Conservation (phyloP, 2,888 invertebrate species). For the Tipula lateralis region DNA sequence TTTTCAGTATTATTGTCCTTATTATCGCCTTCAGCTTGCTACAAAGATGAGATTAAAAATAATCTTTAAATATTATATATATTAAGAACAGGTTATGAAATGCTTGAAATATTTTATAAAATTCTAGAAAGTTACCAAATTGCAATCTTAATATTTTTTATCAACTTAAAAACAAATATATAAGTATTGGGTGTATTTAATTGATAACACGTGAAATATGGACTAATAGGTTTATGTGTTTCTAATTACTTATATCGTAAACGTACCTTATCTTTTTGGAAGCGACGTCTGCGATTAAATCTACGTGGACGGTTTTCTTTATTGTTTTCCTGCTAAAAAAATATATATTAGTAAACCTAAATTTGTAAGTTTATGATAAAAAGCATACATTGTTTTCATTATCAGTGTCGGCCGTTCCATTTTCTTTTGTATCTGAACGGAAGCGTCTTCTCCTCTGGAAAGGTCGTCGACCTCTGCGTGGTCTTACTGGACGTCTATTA, state of each 20-base stretch:
- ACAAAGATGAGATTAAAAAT: not conserved
- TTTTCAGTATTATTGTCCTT: not conserved
- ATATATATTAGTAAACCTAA: too few species aligned
- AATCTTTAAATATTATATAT: too few species aligned
- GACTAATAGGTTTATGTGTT: not conserved
- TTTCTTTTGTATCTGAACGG: slow-evolving; percentile 36
- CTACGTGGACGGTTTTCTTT: slow-evolving; percentile 41
- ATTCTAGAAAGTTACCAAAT: too few species aligned
- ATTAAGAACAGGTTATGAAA: not conserved
- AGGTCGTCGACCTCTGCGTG: slow-evolving; percentile 40
- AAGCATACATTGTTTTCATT: not conserved
- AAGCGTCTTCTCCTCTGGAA: slow-evolving; percentile 50
- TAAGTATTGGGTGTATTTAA: not conserved
- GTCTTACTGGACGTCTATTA: slow-evolving; percentile 46
- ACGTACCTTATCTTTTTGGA: slow-evolving; percentile 15
- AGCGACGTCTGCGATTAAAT: slow-evolving; percentile 37
- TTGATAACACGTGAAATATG: not conserved
- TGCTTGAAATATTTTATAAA: not conserved
- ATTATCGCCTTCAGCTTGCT: slow-evolving; percentile 20
- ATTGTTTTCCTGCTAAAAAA: slow-evolving; percentile 37
- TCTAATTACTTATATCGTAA: not conserved
- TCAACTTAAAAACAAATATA: not conserved
- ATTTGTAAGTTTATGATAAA: too few species aligned
- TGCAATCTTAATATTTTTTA: too few species aligned
- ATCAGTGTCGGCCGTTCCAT: slow-evolving; percentile 35